A percentile compares a stretch with the other conserved stretches of the same genome.
Evolutionary conservation across 2,888 invertebrate species (phyloP).

Genomic region (Dryocosmus kuriphilus): DNA sequence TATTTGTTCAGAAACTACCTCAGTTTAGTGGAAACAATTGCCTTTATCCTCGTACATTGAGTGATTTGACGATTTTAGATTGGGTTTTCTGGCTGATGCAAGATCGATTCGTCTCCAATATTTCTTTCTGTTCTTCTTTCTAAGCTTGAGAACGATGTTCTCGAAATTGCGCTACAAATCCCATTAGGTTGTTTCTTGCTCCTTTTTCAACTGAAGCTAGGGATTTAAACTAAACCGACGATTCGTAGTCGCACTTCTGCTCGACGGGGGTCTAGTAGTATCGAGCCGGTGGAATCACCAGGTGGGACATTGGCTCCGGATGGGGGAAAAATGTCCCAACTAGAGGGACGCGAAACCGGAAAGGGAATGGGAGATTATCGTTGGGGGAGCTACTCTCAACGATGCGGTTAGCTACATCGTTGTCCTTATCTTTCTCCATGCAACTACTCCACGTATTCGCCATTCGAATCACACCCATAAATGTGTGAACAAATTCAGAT

Average conservation of each 20-base stretch:
- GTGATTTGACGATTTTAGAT: too few species aligned
- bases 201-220: background rate
- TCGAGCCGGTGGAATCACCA: constrained; percentile 27
- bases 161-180: background rate
- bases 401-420: constrained; percentile 26
- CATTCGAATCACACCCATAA: background rate
- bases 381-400: constrained; percentile 13
- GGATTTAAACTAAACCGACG: background rate
- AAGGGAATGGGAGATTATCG: constrained; percentile 30
- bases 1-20: too few species aligned
- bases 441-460: constrained; percentile 15
- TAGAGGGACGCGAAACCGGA: constrained; percentile 9
- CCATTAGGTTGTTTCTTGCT: background rate
- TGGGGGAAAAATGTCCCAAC: constrained; percentile 11
- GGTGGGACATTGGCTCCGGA: constrained; percentile 22
- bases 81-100: background rate
- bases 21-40: too few species aligned
- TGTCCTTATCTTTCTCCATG: constrained; percentile 32
- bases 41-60: too few species aligned
- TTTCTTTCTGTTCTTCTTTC: background rate
- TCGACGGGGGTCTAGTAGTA: background rate
- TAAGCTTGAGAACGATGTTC: background rate
- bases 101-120: background rate
- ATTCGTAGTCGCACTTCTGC: background rate
- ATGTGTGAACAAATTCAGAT: background rate